Base-by-base conservation (phyloP, 2,888 invertebrate species). In the Cephalotes varians region DNA sequence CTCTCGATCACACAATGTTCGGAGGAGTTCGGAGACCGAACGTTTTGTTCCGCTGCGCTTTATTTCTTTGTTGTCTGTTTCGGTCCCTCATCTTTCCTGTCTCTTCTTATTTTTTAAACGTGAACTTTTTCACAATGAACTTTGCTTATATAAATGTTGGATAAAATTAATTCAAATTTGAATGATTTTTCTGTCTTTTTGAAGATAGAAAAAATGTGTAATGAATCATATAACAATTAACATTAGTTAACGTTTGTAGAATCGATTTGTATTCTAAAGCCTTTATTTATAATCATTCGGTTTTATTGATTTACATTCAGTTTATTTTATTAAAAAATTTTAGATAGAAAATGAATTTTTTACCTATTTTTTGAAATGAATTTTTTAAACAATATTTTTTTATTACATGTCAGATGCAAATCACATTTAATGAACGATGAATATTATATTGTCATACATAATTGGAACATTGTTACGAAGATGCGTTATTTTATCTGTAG, bases 21-120 rank as follows among this genome's bases (percentile, higher is more conserved):
- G 25, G 34, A 49, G 44, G 25, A 82, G 73, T 73, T 76, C 82
- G n/a, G n/a, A n/a, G n/a, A 58, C 37, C 74, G 72, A 12, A 85
- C 82, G 64, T 84, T 87, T 84, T 80, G 76, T 82, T 58, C 82
- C 71, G 62, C 72, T 34, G 47, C 64, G 56, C 18, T 64, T 40
- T 71, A 28, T 69, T 40, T 47, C 58, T 62, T 72, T 80, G 34
- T 76, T 76, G 25, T 76, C 34, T 74, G 62, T 49, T 56, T 72
- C 31, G 28, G 10, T 15, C 31, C n/a, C n/a, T n/a, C 18, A 44
- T 86, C 54, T 28, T 54, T 62, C 18, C n/a, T 21, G 71, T 44
- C 37, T 51, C 49, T 65, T 72, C 40, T 34, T 28, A 21, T 77
- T 65, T 69, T 79, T 56, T 58, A 3, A 44, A 64, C 31, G 18